Evolutionary conservation across 2,113 vertebrate genomes (phyloP).

Genomic region (Cyanoderma ruficeps): DNA sequence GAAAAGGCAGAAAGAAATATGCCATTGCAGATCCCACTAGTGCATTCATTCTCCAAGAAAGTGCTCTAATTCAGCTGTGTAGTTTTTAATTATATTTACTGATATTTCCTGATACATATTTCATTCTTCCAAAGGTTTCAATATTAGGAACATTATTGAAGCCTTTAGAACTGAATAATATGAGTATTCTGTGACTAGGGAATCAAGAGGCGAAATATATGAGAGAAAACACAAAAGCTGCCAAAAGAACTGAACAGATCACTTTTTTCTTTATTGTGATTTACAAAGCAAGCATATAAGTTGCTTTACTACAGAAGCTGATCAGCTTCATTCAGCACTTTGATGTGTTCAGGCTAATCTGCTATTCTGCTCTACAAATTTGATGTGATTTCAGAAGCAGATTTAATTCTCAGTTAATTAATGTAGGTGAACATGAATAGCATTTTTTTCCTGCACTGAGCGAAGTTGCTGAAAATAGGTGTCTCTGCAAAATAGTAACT

Average conservation of each 20-base stretch:
- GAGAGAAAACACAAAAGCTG: not conserved
- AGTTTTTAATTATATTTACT: not conserved
- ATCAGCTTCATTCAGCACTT: slow-evolving; percentile 23
- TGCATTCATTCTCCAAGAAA: not conserved
- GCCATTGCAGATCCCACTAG: not conserved
- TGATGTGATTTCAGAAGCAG: slow-evolving; percentile 3
- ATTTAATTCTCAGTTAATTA: slow-evolving; percentile 29
- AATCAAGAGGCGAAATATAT: not conserved
- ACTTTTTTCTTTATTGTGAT: not conserved
- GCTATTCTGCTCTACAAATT: slow-evolving; percentile 3
- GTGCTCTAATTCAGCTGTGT: not conserved
- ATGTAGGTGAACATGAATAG: not conserved
- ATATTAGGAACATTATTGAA: not conserved
- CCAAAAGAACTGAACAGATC: not conserved
- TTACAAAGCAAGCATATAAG: not conserved
- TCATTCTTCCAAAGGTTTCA: slow-evolving; percentile 4
- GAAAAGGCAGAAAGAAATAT: not conserved
- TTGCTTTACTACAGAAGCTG: not conserved
- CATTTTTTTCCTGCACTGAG: not conserved
- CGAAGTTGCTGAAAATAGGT: not conserved
- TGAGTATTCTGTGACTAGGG: not conserved
- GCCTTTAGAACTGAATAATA: not conserved
- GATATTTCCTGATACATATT: not conserved
- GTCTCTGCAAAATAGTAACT: not conserved
- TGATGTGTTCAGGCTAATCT: slow-evolving; percentile 2